phyloP scores from a whole-genome alignment of 2,797 vertebrate genomes.

The Philypnodon macrostomus region DNA sequence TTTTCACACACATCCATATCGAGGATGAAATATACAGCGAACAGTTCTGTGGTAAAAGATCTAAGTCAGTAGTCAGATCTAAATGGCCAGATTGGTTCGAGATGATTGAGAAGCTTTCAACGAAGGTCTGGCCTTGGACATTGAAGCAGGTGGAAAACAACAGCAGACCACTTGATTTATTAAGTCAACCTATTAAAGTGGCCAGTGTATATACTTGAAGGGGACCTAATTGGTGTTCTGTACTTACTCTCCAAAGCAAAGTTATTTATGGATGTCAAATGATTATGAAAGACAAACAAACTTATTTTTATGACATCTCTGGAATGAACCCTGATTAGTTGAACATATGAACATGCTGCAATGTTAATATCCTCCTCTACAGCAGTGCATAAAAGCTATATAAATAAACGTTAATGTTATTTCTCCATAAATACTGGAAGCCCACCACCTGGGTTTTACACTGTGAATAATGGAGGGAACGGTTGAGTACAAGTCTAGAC shows the following conservation, averaged over 20 bases:
- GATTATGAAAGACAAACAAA: conserved; percentile 14
- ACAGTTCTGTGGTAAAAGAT: too few species aligned
- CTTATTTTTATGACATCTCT: neutral
- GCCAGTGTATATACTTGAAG: too few species aligned
- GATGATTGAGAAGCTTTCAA: too few species aligned
- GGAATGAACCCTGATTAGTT: conserved; percentile 3
- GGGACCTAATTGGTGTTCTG: neutral
- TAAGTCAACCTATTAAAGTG: too few species aligned
- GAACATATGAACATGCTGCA: conserved; percentile 5
- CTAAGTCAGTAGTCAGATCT: too few species aligned
- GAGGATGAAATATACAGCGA: too few species aligned
- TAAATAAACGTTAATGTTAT: conserved; percentile 14
- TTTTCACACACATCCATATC: too few species aligned
- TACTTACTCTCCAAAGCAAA: neutral
- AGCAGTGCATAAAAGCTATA: conserved; percentile 2
- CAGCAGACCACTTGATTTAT: too few species aligned
- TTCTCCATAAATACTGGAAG: conserved; percentile 13
- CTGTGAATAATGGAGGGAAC: conserved; percentile 2
- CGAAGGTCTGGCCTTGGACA: too few species aligned
- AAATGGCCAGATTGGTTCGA: too few species aligned
- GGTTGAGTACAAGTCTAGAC: conserved; percentile 5
- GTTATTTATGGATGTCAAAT: conserved; percentile 3
- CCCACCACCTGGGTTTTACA: conserved; percentile 4
- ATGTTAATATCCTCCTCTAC: conserved; percentile 1
- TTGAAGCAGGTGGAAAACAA: too few species aligned